These are phyloP conservation scores for Fabriciana adippe DNA, from an alignment of 2,888 invertebrate genomes.

Conservation along the genomic window DNA sequence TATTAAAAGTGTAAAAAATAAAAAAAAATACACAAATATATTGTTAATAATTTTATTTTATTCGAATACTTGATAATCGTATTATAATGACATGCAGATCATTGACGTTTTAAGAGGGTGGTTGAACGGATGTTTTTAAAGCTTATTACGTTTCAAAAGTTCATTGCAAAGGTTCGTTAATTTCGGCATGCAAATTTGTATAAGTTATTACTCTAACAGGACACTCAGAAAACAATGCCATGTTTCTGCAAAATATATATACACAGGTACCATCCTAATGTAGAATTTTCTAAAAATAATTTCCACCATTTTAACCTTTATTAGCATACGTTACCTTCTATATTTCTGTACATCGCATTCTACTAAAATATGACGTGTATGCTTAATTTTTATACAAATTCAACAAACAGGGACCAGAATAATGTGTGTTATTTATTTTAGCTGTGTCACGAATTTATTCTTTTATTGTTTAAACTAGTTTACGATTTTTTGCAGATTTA, in stretches of 20 bases:
- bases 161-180: slow-evolving; percentile 28
- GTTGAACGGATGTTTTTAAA: slow-evolving; percentile 4
- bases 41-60: too few species aligned
- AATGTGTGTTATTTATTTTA: slow-evolving; percentile 35
- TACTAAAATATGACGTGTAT: slow-evolving; percentile 29
- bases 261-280: slow-evolving; percentile 23
- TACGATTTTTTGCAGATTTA: not conserved
- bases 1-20: too few species aligned
- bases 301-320: slow-evolving; percentile 26
- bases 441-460: slow-evolving; percentile 22
- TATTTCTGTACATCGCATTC: slow-evolving; percentile 26
- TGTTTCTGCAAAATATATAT: slow-evolving; percentile 33
- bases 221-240: slow-evolving; percentile 34
- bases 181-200: slow-evolving; percentile 38
- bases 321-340: slow-evolving; percentile 19
- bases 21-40: too few species aligned
- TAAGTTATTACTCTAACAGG: slow-evolving; percentile 34
- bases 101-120: slow-evolving; percentile 11
- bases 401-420: slow-evolving; percentile 31
- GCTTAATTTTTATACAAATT: slow-evolving; percentile 36
- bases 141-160: slow-evolving; percentile 30
- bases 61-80: not conserved
- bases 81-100: slow-evolving; percentile 10
- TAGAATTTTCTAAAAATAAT: slow-evolving; percentile 18
- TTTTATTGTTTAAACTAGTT: slow-evolving; percentile 5